These are phyloP conservation scores for Willisornis vidua DNA, from an alignment of 2,113 vertebrate species.

Conservation along the genomic window DNA sequence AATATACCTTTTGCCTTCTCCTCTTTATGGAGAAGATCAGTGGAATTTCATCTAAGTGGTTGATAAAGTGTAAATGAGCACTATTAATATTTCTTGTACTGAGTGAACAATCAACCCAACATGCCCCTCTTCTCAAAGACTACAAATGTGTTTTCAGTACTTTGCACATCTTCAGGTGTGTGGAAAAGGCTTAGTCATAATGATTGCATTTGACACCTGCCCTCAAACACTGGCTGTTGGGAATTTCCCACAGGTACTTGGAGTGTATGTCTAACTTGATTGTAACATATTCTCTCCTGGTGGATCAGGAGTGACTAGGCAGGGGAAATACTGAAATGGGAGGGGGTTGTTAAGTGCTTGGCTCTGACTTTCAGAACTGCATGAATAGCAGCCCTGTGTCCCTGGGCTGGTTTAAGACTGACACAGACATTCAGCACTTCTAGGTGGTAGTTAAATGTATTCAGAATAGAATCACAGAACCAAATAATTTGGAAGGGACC, in stretches of 20 bases:
- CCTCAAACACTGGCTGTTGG: neutral
- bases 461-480: neutral
- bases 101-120: neutral
- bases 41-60: neutral
- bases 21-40: neutral
- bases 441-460: neutral
- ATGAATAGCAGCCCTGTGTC: neutral
- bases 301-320: neutral
- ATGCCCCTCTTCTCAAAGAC: neutral
- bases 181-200: neutral
- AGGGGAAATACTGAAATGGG: neutral
- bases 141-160: neutral
- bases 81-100: neutral
- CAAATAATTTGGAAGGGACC: neutral
- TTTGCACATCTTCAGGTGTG: neutral
- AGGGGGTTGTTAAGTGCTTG: neutral
- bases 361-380: neutral
- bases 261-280: neutral
- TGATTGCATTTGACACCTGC: conserved; percentile 12
- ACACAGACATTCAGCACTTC: neutral
- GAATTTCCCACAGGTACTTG: neutral
- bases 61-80: neutral
- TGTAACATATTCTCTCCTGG: neutral
- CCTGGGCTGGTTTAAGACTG: neutral
- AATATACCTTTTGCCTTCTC: neutral